A percentile compares a stretch with the other conserved stretches of the same genome.
phyloP scores from a whole-genome alignment of 1,140 invertebrate genomes.

The Cylas formicarius region DNA sequence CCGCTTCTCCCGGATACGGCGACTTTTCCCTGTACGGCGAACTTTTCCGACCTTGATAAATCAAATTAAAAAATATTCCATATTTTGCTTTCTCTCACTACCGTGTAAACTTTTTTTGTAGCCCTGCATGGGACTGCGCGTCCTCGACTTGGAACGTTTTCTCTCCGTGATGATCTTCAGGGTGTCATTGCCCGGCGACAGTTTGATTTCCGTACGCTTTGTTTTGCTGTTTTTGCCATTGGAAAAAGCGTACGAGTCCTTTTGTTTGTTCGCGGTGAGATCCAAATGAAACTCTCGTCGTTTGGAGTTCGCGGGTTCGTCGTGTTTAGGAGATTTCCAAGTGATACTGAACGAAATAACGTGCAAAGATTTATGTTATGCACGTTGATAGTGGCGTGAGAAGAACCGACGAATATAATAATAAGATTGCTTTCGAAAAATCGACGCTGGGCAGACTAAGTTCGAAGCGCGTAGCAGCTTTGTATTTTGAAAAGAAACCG shows the following conservation, averaged over 20 bases:
- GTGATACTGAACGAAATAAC: slow-evolving; percentile 27
- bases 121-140: slow-evolving; percentile 50
- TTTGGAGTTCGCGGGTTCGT: slow-evolving; percentile 49
- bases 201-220: slow-evolving; percentile 42
- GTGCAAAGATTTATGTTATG: no score
- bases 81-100: slow-evolving; percentile 18
- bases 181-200: slow-evolving; percentile 40
- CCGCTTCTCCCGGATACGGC: slow-evolving; percentile 1
- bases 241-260: slow-evolving; percentile 34
- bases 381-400: no score
- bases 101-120: slow-evolving; percentile 33
- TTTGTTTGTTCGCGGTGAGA: slow-evolving; percentile 45
- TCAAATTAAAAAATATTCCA: neutral
- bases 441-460: no score
- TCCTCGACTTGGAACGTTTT: slow-evolving; percentile 48
- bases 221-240: slow-evolving; percentile 43
- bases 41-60: slow-evolving; percentile 12
- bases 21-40: slow-evolving; percentile 16
- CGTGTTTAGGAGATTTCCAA: slow-evolving; percentile 31
- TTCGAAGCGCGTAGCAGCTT: no score
- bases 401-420: no score
- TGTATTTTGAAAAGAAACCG: no score
- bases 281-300: slow-evolving; percentile 61
- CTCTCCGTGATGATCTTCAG: slow-evolving; percentile 28
- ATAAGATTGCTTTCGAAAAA: no score